Percentiles rank a stretch among this genome's conserved stretches.
Conservation (phyloP, 2,797 vertebrate species). For the Propithecus deckenii region DNA sequence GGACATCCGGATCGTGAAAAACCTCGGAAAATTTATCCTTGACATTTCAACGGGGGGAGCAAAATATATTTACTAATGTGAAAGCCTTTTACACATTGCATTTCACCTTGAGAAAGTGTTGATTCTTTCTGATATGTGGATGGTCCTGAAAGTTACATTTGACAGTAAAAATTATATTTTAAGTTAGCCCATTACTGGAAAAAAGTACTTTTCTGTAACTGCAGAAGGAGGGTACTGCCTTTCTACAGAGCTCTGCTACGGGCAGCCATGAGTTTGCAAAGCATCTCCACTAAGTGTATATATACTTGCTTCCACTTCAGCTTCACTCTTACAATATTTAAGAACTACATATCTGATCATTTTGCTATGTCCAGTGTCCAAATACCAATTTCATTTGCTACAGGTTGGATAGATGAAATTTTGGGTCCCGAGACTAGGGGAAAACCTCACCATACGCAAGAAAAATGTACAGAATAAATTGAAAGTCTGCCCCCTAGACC, state of each 20-base stretch:
- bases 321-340: slow-evolving; percentile 35
- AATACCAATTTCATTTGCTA: slow-evolving; percentile 22
- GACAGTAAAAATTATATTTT: slow-evolving; percentile 41
- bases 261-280: slow-evolving; percentile 38
- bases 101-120: slow-evolving; percentile 65
- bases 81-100: not conserved
- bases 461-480: slow-evolving; percentile 39
- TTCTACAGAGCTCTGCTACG: slow-evolving; percentile 52
- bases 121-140: slow-evolving; percentile 60
- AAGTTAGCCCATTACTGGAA: slow-evolving; percentile 38
- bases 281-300: not conserved
- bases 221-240: slow-evolving; percentile 21
- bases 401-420: not conserved
- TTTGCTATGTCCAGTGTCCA: slow-evolving; percentile 11
- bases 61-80: slow-evolving; percentile 53
- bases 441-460: not conserved
- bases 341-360: not conserved
- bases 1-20: slow-evolving; percentile 3
- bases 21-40: slow-evolving; percentile 58
- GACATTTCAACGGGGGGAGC: not conserved
- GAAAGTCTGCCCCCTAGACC: not conserved
- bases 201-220: slow-evolving; percentile 62
- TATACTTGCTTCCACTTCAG: not conserved
- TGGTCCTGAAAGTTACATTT: slow-evolving; percentile 60
- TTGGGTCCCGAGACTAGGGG: not conserved